Evolutionary conservation across 2,888 invertebrate genomes (phyloP).

Genomic region (Asteroscopus sphinx): DNA sequence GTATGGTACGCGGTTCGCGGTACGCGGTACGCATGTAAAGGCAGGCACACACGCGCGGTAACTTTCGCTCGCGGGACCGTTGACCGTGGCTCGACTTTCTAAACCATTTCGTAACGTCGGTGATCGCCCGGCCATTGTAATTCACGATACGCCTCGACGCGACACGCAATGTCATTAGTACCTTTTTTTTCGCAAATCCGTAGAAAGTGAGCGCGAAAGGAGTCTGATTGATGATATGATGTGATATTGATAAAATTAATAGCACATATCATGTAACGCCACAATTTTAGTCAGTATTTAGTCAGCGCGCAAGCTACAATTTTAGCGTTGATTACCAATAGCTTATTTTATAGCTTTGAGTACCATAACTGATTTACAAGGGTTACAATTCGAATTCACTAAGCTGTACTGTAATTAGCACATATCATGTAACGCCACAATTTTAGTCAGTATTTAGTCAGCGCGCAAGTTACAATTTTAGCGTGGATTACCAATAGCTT

Average conservation of each 20-base stretch:
- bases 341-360: too few relatives aligned
- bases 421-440: neutral
- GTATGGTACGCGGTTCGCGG: slow-evolving; percentile 62
- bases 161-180: slow-evolving; percentile 84
- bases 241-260: neutral
- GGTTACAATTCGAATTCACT: too few relatives aligned
- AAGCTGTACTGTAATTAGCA: too few relatives aligned
- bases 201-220: slow-evolving; percentile 74
- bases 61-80: slow-evolving; percentile 87
- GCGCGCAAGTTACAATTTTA: too few relatives aligned
- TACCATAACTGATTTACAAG: too few relatives aligned
- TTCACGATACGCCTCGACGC: slow-evolving; percentile 81
- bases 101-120: slow-evolving; percentile 86
- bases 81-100: slow-evolving; percentile 89
- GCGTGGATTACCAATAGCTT: too few relatives aligned
- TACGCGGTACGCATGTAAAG: slow-evolving; percentile 72
- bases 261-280: neutral
- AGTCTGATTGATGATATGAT: slow-evolving; percentile 4
- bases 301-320: too few relatives aligned
- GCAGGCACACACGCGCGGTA: slow-evolving; percentile 71
- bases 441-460: neutral
- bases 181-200: slow-evolving; percentile 81
- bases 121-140: slow-evolving; percentile 85
- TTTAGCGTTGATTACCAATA: too few relatives aligned
- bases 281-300: neutral